These are phyloP conservation scores for Pipistrellus pygmaeus DNA, from an alignment of 2,797 vertebrate species.

Conservation along the genomic window DNA sequence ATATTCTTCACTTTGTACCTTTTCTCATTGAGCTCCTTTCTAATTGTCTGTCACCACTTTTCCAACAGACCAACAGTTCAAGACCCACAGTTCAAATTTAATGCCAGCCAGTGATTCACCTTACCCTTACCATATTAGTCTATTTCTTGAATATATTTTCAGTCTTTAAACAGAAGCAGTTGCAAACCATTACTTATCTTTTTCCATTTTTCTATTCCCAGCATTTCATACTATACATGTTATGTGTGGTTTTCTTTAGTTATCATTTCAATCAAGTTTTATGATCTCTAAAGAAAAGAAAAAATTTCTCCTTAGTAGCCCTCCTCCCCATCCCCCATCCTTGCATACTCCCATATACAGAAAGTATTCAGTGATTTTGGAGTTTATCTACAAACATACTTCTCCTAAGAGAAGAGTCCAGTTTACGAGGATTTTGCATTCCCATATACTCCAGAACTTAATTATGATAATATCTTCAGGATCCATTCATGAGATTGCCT, in stretches of 20 bases:
- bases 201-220: neutral
- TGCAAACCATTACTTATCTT: neutral
- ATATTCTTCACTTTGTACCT: neutral
- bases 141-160: neutral
- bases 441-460: constrained; percentile 13
- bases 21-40: neutral
- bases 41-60: neutral
- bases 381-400: neutral
- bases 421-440: constrained; percentile 20
- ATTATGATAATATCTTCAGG: constrained; percentile 42
- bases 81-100: neutral
- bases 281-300: neutral
- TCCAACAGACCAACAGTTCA: neutral
- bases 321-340: neutral
- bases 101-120: neutral
- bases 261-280: neutral
- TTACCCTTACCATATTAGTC: neutral
- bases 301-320: neutral
- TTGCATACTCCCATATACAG: neutral
- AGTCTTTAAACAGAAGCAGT: neutral
- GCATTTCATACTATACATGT: neutral
- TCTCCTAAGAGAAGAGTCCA: constrained; percentile 42
- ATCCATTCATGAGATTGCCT: constrained; percentile 4
- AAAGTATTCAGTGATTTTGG: neutral
- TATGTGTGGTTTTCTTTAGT: neutral